These are phyloP conservation scores for Euphonia xanthogaster DNA, from an alignment of 2,797 vertebrate genomes.

Conservation along the genomic window DNA sequence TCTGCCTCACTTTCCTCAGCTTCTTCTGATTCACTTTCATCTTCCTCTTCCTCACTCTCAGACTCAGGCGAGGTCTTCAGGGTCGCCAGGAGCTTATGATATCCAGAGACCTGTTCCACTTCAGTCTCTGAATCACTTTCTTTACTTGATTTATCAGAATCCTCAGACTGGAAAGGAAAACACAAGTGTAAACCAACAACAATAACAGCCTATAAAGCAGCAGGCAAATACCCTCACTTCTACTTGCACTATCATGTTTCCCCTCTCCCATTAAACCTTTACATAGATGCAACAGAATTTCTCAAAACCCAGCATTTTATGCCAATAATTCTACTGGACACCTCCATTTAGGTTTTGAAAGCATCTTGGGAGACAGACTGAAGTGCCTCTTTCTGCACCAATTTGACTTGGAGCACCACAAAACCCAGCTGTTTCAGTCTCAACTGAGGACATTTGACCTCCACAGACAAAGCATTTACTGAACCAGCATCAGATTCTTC, in stretches of 20 bases:
- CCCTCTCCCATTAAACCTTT: not conserved
- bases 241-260: not conserved
- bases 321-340: not conserved
- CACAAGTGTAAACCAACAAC: not conserved
- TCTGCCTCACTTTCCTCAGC: conserved; percentile 34
- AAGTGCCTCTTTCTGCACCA: not conserved
- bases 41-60: conserved; percentile 76
- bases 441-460: not conserved
- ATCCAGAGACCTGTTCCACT: conserved; percentile 82
- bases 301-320: not conserved
- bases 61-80: conserved; percentile 73
- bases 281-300: not conserved
- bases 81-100: conserved; percentile 88
- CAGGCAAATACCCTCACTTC: not conserved
- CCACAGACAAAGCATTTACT: not conserved
- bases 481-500: not conserved
- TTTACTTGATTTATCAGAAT: conserved; percentile 76
- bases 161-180: conserved; percentile 75
- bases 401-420: not conserved
- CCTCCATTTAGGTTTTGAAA: not conserved
- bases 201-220: not conserved
- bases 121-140: conserved; percentile 80
- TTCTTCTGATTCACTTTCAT: conserved; percentile 77
- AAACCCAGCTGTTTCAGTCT: not conserved
- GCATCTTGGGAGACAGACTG: not conserved